phyloP scores from a whole-genome alignment of 2,113 vertebrate species.

The Laterallus jamaicensis region DNA sequence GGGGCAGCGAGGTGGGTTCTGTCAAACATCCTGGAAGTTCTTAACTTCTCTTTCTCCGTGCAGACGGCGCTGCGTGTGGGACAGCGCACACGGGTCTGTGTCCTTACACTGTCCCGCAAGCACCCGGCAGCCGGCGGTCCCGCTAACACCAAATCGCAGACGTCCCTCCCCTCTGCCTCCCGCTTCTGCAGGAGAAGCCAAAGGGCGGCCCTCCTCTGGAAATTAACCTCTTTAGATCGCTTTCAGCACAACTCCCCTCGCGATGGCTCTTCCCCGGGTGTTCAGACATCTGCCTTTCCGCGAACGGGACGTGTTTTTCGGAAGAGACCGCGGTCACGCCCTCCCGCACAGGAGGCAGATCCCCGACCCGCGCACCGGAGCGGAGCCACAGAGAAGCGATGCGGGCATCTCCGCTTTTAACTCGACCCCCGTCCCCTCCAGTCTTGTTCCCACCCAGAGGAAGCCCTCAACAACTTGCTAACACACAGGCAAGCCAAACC shows the following conservation, averaged over 20 bases:
- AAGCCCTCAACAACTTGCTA: not conserved
- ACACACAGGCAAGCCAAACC: not conserved
- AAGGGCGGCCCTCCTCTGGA: not conserved
- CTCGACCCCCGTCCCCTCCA: not conserved
- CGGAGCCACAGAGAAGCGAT: not conserved
- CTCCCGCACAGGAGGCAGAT: not conserved
- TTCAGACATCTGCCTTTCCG: not conserved
- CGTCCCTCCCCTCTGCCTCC: not conserved
- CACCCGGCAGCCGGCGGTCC: not conserved
- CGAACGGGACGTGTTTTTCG: not conserved
- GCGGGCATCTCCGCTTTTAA: not conserved
- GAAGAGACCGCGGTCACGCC: not conserved
- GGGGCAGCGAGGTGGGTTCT: not conserved
- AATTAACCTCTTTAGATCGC: constrained; percentile 38
- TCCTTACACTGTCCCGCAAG: not conserved
- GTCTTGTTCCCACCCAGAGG: not conserved
- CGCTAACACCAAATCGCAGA: not conserved
- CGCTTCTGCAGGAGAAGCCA: not conserved
- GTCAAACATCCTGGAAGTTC: not conserved
- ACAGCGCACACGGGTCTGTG: not conserved
- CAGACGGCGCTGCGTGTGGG: not conserved
- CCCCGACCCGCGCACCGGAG: not conserved
- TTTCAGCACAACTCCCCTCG: not conserved
- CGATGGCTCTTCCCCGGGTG: not conserved
- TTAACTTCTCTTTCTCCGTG: not conserved